Base-by-base conservation (phyloP, 2,888 invertebrate genomes). In the Acanthosoma haemorrhoidale region DNA sequence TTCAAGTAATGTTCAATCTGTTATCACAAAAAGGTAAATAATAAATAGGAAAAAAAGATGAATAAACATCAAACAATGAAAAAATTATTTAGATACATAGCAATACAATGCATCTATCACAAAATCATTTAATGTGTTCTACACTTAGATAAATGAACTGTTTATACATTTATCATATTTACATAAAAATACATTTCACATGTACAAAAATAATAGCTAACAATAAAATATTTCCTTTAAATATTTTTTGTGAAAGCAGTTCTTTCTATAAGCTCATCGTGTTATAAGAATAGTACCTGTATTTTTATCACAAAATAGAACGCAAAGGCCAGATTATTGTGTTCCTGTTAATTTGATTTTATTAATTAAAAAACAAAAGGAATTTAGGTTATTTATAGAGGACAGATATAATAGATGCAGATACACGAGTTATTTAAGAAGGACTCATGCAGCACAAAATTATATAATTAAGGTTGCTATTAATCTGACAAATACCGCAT, bases 111-210 rank as follows among this genome's bases (percentile, higher is more conserved):
- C n/a, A 51, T n/a, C 25, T 25, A 51, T 5, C n/a, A 51, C 25
- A 51, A 51, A 51, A 51, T n/a, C 29, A 21, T 25, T 51, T n/a
- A 51, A 51, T 51, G 21, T 51, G 6, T n/a, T 51, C 25, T 51
- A 51, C 2, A 25, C 1, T 5, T 25, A 25, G 25, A 25, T 25
- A 29, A 3, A 25, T 5, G 5, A 25, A 51, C 51, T 51, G 21
- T 51, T 51, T 51, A 51, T 51, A 51, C 51, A 51, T 51, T 51
- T 51, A 51, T 21, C 6, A 25, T 51, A 51, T 51, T 51, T 51
- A 51, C 51, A 51, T n/a, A 25, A 51, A 18, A 25, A 51, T 51
- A 51, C 51, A 51, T 25, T n/a, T 29, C n/a, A 51, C 51, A 51
- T 51, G 21, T 51, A 51, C 51, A 51, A 51, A 51, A 51, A 51